Conservation (phyloP, 2,797 vertebrate genomes). For the Helarctos malayanus region DNA sequence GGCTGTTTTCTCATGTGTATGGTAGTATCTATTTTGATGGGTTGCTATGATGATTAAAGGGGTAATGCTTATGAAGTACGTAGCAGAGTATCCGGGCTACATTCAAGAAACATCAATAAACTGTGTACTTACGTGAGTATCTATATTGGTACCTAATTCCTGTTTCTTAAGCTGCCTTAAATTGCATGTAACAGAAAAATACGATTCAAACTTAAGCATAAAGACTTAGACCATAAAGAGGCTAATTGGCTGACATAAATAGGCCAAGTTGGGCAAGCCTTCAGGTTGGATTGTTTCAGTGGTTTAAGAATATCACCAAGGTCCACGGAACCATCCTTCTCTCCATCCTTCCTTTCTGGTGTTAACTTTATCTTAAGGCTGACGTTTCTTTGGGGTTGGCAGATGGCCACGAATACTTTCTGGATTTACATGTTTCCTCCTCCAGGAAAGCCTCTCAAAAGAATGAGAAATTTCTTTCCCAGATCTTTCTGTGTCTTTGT, state of each 20-base stretch:
- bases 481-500: neutral
- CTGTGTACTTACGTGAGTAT: neutral
- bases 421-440: neutral
- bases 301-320: neutral
- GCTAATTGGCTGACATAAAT: neutral
- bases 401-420: neutral
- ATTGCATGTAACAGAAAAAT: slow-evolving; percentile 25
- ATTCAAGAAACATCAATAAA: neutral
- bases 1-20: neutral
- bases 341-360: neutral
- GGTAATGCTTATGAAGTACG: slow-evolving; percentile 3
- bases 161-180: neutral
- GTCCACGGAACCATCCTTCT: neutral
- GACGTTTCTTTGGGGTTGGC: neutral
- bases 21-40: neutral
- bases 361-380: slow-evolving; percentile 3
- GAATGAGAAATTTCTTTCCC: neutral
- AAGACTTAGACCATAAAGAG: neutral
- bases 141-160: neutral
- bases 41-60: slow-evolving; percentile 5
- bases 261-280: neutral
- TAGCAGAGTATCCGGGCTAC: neutral
- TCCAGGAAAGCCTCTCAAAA: neutral
- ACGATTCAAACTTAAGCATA: slow-evolving; percentile 10
- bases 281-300: neutral